Conservation (phyloP, 2,797 vertebrate genomes). For the Pampus argenteus region DNA sequence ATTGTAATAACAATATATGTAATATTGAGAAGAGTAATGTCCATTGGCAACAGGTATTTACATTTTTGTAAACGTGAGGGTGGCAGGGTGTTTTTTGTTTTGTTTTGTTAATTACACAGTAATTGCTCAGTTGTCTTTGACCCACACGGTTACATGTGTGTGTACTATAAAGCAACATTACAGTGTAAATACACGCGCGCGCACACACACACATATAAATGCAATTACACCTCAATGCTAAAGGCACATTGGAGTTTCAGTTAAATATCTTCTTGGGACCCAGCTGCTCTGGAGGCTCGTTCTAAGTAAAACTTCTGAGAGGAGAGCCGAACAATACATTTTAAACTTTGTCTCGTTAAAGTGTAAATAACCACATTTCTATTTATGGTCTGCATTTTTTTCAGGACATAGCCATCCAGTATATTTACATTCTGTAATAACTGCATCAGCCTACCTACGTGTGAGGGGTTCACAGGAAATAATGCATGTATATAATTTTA, state of each 20-base stretch:
- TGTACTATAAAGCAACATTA: constrained; percentile 71
- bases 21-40: constrained; percentile 83
- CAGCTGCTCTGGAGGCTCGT: constrained; percentile 62
- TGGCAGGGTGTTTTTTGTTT: constrained; percentile 69
- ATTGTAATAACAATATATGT: constrained; percentile 85
- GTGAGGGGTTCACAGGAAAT: background rate
- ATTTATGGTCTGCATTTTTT: background rate
- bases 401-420: background rate
- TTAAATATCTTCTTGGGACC: constrained; percentile 33
- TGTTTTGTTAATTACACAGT: constrained; percentile 85
- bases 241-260: constrained; percentile 78
- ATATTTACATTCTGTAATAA: constrained; percentile 12
- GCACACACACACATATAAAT: constrained; percentile 25
- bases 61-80: constrained; percentile 80
- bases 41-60: constrained; percentile 83
- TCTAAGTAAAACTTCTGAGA: background rate
- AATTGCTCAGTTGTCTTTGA: constrained; percentile 84
- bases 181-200: constrained; percentile 63
- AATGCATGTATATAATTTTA: background rate
- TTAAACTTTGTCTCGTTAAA: background rate
- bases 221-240: constrained; percentile 57
- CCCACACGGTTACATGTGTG: constrained; percentile 78
- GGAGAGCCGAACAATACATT: background rate
- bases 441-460: background rate
- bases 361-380: background rate